Conservation (phyloP, 2,888 invertebrate genomes). For the Eledona agricola region DNA sequence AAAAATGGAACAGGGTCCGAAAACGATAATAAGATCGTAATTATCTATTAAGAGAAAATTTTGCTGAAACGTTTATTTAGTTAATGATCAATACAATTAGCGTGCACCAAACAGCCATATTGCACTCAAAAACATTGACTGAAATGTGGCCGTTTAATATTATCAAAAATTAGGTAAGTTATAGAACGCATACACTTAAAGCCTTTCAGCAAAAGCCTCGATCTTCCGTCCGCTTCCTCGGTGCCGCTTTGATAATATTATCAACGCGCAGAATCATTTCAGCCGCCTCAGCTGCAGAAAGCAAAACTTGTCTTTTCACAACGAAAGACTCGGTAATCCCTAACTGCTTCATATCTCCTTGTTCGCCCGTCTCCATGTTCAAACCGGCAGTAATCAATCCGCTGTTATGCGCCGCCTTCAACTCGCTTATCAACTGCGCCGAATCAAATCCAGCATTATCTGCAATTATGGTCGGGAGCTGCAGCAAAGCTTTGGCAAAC, state of each 20-base stretch:
- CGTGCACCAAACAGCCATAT: neutral
- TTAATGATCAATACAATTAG: neutral
- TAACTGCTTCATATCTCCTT: conserved; percentile 89
- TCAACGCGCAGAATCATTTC: conserved; percentile 99
- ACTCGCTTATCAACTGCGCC: conserved; percentile 89
- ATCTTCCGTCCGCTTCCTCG: conserved; percentile 87
- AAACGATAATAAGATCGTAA: no score
- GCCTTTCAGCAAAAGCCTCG: conserved; percentile 79
- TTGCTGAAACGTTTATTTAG: neutral
- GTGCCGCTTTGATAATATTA: conserved; percentile 93
- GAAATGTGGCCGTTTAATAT: conserved; percentile 1
- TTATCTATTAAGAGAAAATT: no score
- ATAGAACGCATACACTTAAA: conserved; percentile 3
- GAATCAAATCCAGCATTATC: conserved; percentile 99
- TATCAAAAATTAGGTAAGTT: neutral
- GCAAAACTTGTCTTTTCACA: conserved; percentile 94
- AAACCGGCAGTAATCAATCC: conserved; percentile 82
- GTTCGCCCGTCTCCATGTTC: conserved; percentile 88
- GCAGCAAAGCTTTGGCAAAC: conserved; percentile 87
- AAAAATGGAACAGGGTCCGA: no score
- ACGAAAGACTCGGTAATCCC: conserved; percentile 97
- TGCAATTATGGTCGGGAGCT: conserved; percentile 94
- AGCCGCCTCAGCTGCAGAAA: conserved; percentile 96
- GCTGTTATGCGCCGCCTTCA: conserved; percentile 86
- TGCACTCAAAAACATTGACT: neutral